Conservation (phyloP, 2,113 vertebrate genomes). For the Poecilia latipinna region DNA sequence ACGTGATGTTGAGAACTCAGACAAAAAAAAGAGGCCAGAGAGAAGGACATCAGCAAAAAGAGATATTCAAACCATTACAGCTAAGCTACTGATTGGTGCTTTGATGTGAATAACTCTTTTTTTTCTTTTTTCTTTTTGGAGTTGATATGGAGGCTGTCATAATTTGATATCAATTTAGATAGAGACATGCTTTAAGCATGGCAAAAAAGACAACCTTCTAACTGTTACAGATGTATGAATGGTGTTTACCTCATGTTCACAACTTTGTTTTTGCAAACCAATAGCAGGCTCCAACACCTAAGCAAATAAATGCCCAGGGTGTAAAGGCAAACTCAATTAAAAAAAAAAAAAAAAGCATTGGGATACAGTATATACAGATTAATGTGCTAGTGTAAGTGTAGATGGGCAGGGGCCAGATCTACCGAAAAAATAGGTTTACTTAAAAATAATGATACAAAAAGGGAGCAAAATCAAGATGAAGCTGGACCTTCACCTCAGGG, state of each 20-base stretch:
- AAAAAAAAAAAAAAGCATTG: neutral
- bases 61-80: slow-evolving; percentile 66
- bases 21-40: slow-evolving; percentile 44
- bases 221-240: slow-evolving; percentile 3
- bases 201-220: neutral
- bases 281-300: neutral
- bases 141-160: slow-evolving; percentile 50
- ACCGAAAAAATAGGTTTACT: slow-evolving; percentile 25
- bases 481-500: slow-evolving; percentile 30
- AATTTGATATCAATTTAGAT: slow-evolving; percentile 52
- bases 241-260: too few species aligned
- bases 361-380: neutral
- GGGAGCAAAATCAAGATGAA: slow-evolving; percentile 37
- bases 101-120: slow-evolving; percentile 71
- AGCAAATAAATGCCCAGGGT: neutral
- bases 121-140: slow-evolving; percentile 49
- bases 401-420: slow-evolving; percentile 11
- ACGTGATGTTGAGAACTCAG: slow-evolving; percentile 45
- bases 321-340: neutral
- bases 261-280: neutral
- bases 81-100: slow-evolving; percentile 64
- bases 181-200: slow-evolving; percentile 20
- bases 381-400: slow-evolving; percentile 17
- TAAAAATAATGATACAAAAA: slow-evolving; percentile 23
- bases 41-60: slow-evolving; percentile 52